phyloP scores from a whole-genome alignment of 2,888 invertebrate genomes.

The Callinectes sapidus region DNA sequence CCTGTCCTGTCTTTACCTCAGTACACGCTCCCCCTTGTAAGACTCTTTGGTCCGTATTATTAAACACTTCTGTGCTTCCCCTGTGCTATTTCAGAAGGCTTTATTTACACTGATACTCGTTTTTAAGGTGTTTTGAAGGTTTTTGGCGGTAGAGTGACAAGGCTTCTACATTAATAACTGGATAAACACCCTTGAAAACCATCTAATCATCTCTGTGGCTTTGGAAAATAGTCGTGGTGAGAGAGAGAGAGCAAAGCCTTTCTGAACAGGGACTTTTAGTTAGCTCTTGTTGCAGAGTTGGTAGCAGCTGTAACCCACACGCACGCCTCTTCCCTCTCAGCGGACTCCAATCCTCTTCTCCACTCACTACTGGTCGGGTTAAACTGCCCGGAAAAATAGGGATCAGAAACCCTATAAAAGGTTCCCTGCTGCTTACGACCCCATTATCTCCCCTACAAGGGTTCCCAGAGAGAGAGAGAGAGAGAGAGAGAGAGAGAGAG shows the following conservation, averaged over 20 bases:
- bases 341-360: neutral
- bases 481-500: conserved; percentile 37
- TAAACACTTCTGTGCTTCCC: too few relatives aligned
- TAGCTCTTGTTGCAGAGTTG: neutral
- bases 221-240: too few relatives aligned
- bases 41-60: too few relatives aligned
- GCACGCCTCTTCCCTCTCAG: neutral
- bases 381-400: conserved; percentile 11
- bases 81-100: too few relatives aligned
- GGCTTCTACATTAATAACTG: too few relatives aligned
- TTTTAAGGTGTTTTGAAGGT: too few relatives aligned
- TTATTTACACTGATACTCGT: too few relatives aligned
- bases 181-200: too few relatives aligned
- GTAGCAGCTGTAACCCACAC: neutral
- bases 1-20: neutral
- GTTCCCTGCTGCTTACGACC: conserved; percentile 22
- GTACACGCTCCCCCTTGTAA: neutral
- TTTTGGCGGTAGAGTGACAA: too few relatives aligned
- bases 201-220: too few relatives aligned
- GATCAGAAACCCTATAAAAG: conserved; percentile 9
- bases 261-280: too few relatives aligned
- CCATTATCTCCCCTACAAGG: neutral
- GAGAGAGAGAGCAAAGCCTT: too few relatives aligned
- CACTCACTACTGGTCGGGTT: neutral
- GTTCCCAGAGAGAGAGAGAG: neutral